These are phyloP conservation scores for Haplotaxodon microlepis DNA, from an alignment of 2,113 vertebrate species.

Conservation along the genomic window DNA sequence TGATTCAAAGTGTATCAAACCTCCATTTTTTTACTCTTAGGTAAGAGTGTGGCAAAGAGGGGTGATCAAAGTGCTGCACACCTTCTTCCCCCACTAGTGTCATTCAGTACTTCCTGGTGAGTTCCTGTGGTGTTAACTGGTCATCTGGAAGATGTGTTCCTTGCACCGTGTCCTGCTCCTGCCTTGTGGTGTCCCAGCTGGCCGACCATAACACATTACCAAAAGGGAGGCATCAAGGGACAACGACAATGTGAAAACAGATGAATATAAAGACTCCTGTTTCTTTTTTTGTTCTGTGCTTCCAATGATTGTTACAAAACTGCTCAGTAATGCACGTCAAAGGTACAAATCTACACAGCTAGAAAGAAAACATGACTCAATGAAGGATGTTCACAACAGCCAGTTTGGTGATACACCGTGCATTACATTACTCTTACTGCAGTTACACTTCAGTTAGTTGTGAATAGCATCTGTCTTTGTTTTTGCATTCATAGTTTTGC, in stretches of 20 bases:
- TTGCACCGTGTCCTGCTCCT: constrained; percentile 14
- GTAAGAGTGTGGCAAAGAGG: not conserved
- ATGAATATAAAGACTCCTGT: not conserved
- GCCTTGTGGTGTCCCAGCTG: not conserved
- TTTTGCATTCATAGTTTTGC: not conserved
- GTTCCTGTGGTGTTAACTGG: not conserved
- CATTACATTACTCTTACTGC: not conserved
- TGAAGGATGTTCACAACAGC: not conserved
- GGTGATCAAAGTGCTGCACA: not conserved
- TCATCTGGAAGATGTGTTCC: constrained; percentile 42
- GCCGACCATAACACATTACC: not conserved
- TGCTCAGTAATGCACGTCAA: not conserved
- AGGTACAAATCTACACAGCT: not conserved
- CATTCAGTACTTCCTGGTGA: not conserved
- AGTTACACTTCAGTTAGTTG: not conserved
- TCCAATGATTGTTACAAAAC: not conserved
- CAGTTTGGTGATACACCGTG: not conserved
- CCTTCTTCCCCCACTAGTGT: not conserved
- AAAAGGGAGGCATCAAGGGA: not conserved
- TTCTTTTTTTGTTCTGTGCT: not conserved
- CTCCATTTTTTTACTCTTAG: not conserved
- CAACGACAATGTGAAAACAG: not conserved
- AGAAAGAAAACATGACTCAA: not conserved
- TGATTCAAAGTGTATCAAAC: not conserved
- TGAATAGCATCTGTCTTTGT: not conserved